Percentiles rank a stretch among this genome's conserved stretches.
phyloP scores from a whole-genome alignment of 2,797 vertebrate genomes.

The Eidolon dupreanum region DNA sequence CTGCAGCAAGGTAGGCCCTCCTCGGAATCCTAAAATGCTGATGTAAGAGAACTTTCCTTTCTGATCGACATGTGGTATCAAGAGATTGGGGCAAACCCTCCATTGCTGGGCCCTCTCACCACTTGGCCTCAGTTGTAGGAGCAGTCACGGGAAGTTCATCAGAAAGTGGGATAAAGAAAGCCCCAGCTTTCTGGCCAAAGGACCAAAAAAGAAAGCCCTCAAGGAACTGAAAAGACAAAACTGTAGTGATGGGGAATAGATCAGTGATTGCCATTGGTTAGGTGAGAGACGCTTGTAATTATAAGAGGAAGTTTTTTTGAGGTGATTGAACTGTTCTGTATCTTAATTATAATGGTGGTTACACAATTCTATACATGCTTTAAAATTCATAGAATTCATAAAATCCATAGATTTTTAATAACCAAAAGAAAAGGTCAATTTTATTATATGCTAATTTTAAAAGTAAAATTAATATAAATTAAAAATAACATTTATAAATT shows the following conservation, averaged over 20 bases:
- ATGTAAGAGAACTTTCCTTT: background rate
- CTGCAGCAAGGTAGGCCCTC: background rate
- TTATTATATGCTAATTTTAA: background rate
- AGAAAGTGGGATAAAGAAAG: background rate
- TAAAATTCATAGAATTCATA: background rate
- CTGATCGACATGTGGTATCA: background rate
- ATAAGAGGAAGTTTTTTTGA: background rate
- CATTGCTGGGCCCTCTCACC: background rate
- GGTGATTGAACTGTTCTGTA: background rate
- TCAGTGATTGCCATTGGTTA: background rate
- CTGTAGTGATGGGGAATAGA: background rate
- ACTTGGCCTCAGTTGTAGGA: background rate
- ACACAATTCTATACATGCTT: background rate
- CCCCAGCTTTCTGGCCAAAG: background rate
- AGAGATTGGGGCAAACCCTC: background rate
- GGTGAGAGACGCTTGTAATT: background rate
- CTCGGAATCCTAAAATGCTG: background rate
- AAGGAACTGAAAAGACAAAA: background rate
- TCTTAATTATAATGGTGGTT: background rate
- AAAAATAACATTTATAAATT: background rate
- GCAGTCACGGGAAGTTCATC: background rate
- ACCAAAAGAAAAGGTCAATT: constrained; percentile 6
- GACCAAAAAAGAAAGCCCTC: background rate
- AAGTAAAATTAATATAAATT: constrained; percentile 29
- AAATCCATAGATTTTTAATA: background rate